A percentile compares a stretch with the other conserved stretches of the same genome.
These are phyloP conservation scores for Todiramphus saurophagus DNA, from an alignment of 2,113 vertebrate species.

Conservation along the genomic window DNA sequence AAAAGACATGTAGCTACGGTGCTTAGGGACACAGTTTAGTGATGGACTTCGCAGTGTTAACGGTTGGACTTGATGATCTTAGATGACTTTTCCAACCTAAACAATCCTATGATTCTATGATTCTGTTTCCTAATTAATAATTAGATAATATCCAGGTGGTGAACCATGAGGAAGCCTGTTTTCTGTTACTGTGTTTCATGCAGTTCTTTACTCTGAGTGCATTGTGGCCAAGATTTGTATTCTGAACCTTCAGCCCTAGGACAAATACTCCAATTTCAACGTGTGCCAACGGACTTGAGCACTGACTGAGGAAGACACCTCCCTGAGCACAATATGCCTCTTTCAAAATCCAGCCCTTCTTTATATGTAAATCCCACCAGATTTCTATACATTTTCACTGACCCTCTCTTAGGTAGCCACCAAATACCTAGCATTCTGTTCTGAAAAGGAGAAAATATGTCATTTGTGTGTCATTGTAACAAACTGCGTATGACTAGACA, in stretches of 20 bases:
- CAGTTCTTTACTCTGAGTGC: neutral
- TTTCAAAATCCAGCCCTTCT: neutral
- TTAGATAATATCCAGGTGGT: slow-evolving; percentile 31
- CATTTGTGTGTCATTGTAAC: neutral
- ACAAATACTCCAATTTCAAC: neutral
- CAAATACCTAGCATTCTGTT: neutral
- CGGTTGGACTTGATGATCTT: neutral
- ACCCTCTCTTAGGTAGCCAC: neutral
- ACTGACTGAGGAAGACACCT: neutral
- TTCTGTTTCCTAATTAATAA: slow-evolving; percentile 7
- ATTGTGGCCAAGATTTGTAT: neutral
- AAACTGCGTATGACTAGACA: neutral
- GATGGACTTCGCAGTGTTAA: neutral
- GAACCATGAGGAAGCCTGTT: neutral
- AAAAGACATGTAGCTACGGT: neutral
- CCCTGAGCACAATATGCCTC: neutral
- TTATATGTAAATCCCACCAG: neutral
- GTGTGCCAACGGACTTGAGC: neutral
- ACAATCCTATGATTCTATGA: neutral
- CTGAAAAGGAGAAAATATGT: neutral
- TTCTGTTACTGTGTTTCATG: neutral
- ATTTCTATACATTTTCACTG: neutral
- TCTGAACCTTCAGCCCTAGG: neutral
- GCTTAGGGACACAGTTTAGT: neutral
- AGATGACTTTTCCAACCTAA: neutral